Conservation (phyloP, 2,113 vertebrate genomes). For the Ahaetulla prasina region DNA sequence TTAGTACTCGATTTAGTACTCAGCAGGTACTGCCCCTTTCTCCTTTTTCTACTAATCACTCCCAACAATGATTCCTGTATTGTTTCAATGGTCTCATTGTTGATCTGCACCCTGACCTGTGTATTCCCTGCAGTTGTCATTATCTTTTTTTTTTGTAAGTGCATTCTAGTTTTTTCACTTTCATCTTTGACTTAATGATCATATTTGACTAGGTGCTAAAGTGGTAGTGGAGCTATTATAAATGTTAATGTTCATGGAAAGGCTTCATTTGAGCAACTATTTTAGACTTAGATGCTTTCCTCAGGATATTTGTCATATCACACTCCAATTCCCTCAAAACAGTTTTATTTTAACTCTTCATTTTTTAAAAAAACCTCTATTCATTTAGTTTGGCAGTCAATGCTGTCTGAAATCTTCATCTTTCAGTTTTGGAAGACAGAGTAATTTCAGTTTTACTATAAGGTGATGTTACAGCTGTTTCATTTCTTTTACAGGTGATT, state of each 20-base stretch:
- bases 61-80: neutral
- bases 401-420: neutral
- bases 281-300: neutral
- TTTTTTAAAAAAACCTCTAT: neutral
- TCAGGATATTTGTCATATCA: neutral
- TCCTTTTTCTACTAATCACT: neutral
- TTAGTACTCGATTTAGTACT: too few species aligned
- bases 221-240: neutral
- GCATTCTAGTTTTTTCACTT: neutral
- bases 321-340: neutral
- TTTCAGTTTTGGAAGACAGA: neutral
- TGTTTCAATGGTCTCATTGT: neutral
- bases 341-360: neutral
- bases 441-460: neutral
- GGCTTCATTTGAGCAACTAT: neutral
- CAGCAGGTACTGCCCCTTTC: neutral
- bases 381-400: neutral
- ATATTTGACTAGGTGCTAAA: neutral
- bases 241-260: neutral
- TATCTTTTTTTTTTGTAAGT: neutral
- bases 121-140: neutral
- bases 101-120: neutral
- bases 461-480: neutral
- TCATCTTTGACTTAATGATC: neutral
- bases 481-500: neutral